Conservation (phyloP, 2,113 vertebrate genomes). For the Ibidorhyncha struthersii region DNA sequence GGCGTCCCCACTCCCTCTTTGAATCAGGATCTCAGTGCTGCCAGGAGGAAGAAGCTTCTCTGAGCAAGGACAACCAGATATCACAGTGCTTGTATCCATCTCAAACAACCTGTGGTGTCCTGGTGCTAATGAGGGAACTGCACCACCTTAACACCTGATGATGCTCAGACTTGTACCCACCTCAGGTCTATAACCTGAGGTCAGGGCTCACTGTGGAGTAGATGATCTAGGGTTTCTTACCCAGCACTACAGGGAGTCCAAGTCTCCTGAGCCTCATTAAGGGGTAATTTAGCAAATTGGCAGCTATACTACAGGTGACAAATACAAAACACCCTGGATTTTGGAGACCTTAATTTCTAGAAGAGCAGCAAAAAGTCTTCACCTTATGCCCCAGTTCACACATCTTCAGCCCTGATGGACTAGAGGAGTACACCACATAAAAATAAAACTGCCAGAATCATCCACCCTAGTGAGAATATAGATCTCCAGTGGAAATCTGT, state of each 20-base stretch:
- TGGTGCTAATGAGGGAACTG: background rate
- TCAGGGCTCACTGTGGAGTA: background rate
- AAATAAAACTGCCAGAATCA: background rate
- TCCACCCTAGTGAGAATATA: background rate
- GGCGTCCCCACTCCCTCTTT: background rate
- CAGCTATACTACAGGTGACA: background rate
- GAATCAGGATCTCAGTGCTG: background rate
- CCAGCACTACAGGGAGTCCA: background rate
- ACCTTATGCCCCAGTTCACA: background rate
- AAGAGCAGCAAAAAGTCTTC: background rate
- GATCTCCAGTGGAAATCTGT: background rate
- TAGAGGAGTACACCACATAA: background rate
- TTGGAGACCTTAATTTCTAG: background rate
- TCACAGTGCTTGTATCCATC: background rate
- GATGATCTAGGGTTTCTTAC: background rate
- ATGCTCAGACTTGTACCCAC: background rate
- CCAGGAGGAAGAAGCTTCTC: background rate
- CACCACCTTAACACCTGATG: background rate
- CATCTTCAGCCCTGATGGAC: rapidly evolving
- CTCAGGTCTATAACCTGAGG: background rate
- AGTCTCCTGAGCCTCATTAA: background rate
- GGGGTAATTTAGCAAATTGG: background rate
- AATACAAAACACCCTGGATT: background rate
- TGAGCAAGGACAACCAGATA: background rate
- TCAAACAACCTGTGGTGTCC: background rate